phyloP scores from a whole-genome alignment of 2,797 vertebrate species.

The Luscinia luscinia region DNA sequence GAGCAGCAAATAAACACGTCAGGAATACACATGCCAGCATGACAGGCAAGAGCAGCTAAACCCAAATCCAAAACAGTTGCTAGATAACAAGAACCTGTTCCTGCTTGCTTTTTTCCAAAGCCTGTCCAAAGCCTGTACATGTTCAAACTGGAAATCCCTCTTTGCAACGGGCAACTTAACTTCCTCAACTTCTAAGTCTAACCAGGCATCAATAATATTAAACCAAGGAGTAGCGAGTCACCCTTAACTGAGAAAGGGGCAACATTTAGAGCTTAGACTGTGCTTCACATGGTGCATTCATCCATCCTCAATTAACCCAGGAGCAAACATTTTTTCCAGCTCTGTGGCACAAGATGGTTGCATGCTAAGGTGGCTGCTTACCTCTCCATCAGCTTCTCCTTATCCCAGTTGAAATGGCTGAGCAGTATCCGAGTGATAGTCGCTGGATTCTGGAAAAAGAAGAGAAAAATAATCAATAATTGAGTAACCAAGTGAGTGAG shows the following conservation, averaged over 20 bases:
- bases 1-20: background rate
- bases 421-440: constrained; percentile 99
- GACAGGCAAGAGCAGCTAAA: background rate
- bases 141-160: background rate
- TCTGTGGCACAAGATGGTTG: background rate
- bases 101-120: background rate
- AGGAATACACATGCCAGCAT: background rate
- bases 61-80: background rate
- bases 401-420: constrained; percentile 99
- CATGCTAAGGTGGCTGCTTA: constrained; percentile 65
- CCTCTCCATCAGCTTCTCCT: constrained; percentile 99
- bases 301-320: background rate
- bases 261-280: background rate
- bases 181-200: background rate
- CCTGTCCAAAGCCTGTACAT: background rate
- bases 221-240: background rate
- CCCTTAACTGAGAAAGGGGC: background rate
- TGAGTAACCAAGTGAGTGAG: background rate
- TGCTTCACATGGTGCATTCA: background rate
- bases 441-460: constrained; percentile 89
- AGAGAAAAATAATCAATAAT: background rate
- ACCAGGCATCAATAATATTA: background rate
- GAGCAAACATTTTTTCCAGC: background rate
- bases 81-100: constrained; percentile 7
- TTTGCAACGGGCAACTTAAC: background rate